A percentile compares a stretch with the other conserved stretches of the same genome.
phyloP scores from a whole-genome alignment of 1,140 invertebrate genomes.

The Macrobrachium nipponense region DNA sequence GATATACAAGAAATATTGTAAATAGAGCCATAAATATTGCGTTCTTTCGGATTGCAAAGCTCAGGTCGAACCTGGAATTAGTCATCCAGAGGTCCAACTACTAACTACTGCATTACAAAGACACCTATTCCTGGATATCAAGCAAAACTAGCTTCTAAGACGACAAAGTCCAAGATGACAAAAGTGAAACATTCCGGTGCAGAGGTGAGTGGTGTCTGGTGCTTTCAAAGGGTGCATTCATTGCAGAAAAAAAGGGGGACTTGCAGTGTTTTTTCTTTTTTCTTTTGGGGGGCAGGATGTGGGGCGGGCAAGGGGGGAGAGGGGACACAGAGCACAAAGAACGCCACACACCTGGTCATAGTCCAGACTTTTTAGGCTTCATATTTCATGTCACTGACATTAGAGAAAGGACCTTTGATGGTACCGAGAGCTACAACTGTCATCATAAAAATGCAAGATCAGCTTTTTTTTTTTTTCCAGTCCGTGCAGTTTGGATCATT shows the following conservation, averaged over 20 bases:
- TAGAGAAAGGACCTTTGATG: neutral
- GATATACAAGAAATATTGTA: no score
- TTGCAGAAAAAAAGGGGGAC: neutral
- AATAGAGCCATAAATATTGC: no score
- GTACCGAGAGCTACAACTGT: constrained; percentile 17
- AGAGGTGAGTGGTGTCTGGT: neutral
- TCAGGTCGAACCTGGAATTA: no score
- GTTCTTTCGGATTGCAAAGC: no score
- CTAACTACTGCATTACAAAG: no score
- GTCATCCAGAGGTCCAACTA: no score
- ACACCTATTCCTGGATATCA: no score
- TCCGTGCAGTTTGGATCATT: neutral
- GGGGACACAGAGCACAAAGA: constrained; percentile 3
- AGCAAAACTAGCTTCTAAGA: neutral
- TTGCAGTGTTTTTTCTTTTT: no score
- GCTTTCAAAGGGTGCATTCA: neutral
- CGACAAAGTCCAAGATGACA: neutral
- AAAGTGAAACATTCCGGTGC: neutral
- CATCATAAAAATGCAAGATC: neutral
- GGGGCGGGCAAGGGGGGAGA: neutral
- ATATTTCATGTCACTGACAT: constrained; percentile 15
- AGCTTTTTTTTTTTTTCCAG: no score
- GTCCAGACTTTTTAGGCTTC: constrained; percentile 36
- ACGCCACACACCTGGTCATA: constrained; percentile 42
- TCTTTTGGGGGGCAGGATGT: neutral